Evolutionary conservation across 2,888 invertebrate species (phyloP), one percentile per base, ranked within the genome.

Genomic region (Pseudococcus viburni): DNA sequence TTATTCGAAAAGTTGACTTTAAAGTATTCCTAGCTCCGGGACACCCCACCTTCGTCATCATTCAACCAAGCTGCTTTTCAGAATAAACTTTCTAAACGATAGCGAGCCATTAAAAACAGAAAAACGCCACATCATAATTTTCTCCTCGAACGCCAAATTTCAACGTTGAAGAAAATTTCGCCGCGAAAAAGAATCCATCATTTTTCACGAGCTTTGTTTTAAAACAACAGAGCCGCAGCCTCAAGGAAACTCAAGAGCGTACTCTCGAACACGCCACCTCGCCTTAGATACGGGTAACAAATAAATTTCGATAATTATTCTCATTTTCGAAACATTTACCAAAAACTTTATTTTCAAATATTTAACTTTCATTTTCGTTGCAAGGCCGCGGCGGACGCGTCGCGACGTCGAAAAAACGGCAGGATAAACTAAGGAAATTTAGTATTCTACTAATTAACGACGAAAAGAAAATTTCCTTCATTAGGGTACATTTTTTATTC

Each of bases 401-500:
- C 26, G 26, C 26, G 26, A 33, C 26, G 26, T 33, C 26, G 26
- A 33, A 33, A 33, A 33, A 33, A 33, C 26, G 26, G 26, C 26
- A 33, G 26, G 26, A 33, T 33, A 33, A 73, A 33, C 68, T 22
- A 12, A 15, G 11, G 12, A 73, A 73, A 73, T 73, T 73, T 33
- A 73, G 12, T 73, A 73, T 73, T 26, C 33, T 73, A 15, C 68
- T 73, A 73, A 73, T 73, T 73, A 73, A 73, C 33, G 68, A 33
- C 68, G 68, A 73, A 33, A 73, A 73, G 68, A 73, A 73, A 73
- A 73, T 73, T 73, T 73, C 22, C 68, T 73, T 73, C 33, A 73
- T 73, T 73, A 73, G 33, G 68, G 68, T 73, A 73, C 26, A 73
- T 73, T 73, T 73, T 73, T 73, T 33, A 73, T 73, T 73, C 68